phyloP scores from a whole-genome alignment of 2,797 vertebrate genomes.

The Acanthopagrus latus region DNA sequence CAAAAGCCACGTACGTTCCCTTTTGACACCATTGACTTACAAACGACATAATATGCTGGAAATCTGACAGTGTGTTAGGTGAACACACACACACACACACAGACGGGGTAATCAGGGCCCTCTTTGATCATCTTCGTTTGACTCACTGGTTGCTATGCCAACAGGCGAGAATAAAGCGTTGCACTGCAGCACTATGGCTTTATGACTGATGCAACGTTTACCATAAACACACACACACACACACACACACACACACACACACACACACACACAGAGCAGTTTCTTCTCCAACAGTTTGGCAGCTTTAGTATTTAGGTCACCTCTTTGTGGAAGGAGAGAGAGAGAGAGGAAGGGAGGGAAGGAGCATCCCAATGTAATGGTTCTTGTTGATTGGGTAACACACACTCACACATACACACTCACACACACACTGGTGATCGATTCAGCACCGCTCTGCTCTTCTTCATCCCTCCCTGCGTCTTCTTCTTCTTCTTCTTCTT shows the following conservation, averaged over 20 bases:
- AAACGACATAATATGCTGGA: not conserved
- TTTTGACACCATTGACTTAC: not conserved
- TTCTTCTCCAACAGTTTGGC: conserved; percentile 45
- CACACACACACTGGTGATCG: conserved; percentile 6
- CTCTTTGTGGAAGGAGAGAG: conserved; percentile 48
- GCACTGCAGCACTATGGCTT: conserved; percentile 59
- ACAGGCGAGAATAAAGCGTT: conserved; percentile 52
- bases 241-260: not conserved
- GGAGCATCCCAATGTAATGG: conserved; percentile 45
- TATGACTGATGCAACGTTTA: conserved; percentile 72
- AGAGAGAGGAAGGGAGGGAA: conserved; percentile 41
- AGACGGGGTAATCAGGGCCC: conserved; percentile 33
- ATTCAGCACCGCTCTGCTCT: conserved; percentile 19
- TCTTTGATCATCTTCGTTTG: conserved; percentile 60
- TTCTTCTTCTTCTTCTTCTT: not conserved
- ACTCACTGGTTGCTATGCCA: conserved; percentile 67
- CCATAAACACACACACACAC: conserved; percentile 19
- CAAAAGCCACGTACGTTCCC: not conserved
- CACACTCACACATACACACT: conserved; percentile 13
- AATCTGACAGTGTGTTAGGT: not conserved
- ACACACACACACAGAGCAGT: conserved; percentile 2
- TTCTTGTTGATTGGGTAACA: conserved; percentile 44
- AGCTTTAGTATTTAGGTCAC: conserved; percentile 69
- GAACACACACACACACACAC: conserved; percentile 11
- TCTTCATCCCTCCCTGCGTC: conserved; percentile 12